Base-by-base conservation (phyloP, 1,140 invertebrate species). In the Bombus pascuorum region DNA sequence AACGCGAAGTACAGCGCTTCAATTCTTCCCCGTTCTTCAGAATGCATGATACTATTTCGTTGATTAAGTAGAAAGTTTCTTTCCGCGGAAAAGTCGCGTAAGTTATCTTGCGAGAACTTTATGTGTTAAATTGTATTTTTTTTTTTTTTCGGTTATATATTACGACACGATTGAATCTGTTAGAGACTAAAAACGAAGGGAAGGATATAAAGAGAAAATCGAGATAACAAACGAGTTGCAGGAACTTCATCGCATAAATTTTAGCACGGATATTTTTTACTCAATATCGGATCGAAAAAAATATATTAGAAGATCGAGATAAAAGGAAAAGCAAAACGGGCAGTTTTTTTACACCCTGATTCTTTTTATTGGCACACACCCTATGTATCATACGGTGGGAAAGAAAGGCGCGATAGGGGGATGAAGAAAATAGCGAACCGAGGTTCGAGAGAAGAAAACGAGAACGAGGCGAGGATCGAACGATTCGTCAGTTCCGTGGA, bases 401-500 rank as follows among this genome's bases (percentile, higher is more conserved):
- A 18, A 70, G 37, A 32, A 65, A 34, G 32, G 13, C 6, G 39
- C 2, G 22, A n/a, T 0, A 32, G 15, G 28, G 2, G 15, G 15
- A 39, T 34, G 6, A n/a, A 34, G 9, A 32, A 65, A 66, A 44
- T 42, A 32, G 42, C 28, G 34, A 42, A 70, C 34, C 39, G 3
- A 22, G 59, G 22, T 8, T 5, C 6, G 25, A 57, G 18, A 70
- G 15, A 39, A 39, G 22, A 12, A 44, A 68, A 80, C 53, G 34
- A 32, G 59, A 66, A 22, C 13, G n/a, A 37, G 25, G 13, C 25
- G 28, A 25, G 53, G 28, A 77, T 86, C 81, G 74, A 86, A 83
- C 81, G 85, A 83, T 86, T 77, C 81, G 53, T 71, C 66, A 47
- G 53, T 83, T 83, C 73, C 39, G 66, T 53, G 73, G 66, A 86